These are phyloP conservation scores for Drosophila willistoni DNA, from an alignment of 1,140 invertebrate genomes.

Conservation along the genomic window DNA sequence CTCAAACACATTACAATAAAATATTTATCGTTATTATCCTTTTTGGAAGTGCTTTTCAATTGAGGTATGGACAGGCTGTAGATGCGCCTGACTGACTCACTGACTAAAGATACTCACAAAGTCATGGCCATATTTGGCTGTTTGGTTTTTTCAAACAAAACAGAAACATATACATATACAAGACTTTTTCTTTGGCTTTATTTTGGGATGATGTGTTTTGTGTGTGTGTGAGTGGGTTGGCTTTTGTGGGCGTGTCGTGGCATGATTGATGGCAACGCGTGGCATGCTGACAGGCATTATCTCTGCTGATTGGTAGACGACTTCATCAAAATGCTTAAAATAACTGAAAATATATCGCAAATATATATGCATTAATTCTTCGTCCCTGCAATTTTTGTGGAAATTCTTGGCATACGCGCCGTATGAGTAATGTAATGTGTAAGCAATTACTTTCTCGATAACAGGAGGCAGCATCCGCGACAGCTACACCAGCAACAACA, in stretches of 20 bases:
- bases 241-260: constrained; percentile 28
- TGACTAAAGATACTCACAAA: constrained; percentile 33
- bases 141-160: constrained; percentile 19
- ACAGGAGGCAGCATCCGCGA: neutral
- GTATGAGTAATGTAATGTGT: constrained; percentile 52
- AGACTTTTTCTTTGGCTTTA: constrained; percentile 19
- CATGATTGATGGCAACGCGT: constrained; percentile 66
- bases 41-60: constrained; percentile 77
- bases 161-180: neutral
- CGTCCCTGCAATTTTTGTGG: constrained; percentile 16
- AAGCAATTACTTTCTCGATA: constrained; percentile 46
- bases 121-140: constrained; percentile 43
- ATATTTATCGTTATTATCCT: constrained; percentile 79
- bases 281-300: constrained; percentile 60
- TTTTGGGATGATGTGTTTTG: neutral
- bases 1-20: constrained; percentile 78
- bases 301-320: constrained; percentile 32
- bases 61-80: constrained; percentile 62
- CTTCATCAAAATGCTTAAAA: constrained; percentile 61
- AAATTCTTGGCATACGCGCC: constrained; percentile 25
- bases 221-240: constrained; percentile 5
- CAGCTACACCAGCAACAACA: constrained; percentile 18
- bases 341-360: constrained; percentile 38
- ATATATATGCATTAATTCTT: constrained; percentile 32
- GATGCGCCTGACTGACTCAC: constrained; percentile 41